Evolutionary conservation across 53 echinoderm and acorn worm genomes (phyloP).

Genomic region (Zoroaster sp.): DNA sequence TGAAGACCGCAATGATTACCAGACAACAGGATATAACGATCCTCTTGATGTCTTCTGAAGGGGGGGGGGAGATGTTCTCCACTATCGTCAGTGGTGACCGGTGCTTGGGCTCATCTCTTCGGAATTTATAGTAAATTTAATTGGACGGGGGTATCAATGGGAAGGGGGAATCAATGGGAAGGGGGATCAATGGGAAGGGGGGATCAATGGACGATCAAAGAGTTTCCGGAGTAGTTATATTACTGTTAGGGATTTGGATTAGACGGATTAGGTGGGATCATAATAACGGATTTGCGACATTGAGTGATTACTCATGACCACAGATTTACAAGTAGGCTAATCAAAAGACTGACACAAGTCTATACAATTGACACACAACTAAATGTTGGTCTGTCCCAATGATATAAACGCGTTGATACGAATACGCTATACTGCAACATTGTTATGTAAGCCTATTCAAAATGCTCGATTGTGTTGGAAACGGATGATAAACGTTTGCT

Average conservation of each 20-base stretch:
- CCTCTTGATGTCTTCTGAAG: not conserved
- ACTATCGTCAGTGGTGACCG: not conserved
- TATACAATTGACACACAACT: not conserved
- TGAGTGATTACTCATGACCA: not conserved
- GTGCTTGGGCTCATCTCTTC: not conserved
- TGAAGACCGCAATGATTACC: not conserved
- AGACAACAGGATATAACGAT: not conserved
- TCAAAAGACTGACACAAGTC: not conserved
- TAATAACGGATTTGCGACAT: not conserved
- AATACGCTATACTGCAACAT: too few species aligned
- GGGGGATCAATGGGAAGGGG: not conserved
- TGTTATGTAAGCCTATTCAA: not conserved
- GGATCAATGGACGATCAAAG: not conserved
- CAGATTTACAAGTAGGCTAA: not conserved
- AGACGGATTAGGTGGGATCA: not conserved
- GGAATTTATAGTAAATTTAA: constrained; percentile 5
- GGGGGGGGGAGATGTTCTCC: not conserved
- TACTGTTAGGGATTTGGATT: too few species aligned
- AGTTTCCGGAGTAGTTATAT: not conserved
- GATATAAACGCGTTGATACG: too few species aligned
- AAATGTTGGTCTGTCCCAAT: too few species aligned
- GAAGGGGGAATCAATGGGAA: not conserved
- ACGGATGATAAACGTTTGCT: too few species aligned
- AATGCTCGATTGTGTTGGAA: too few species aligned
- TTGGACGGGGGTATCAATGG: not conserved